phyloP scores from a whole-genome alignment of 2,888 invertebrate genomes.

The Ophioninae sp. region DNA sequence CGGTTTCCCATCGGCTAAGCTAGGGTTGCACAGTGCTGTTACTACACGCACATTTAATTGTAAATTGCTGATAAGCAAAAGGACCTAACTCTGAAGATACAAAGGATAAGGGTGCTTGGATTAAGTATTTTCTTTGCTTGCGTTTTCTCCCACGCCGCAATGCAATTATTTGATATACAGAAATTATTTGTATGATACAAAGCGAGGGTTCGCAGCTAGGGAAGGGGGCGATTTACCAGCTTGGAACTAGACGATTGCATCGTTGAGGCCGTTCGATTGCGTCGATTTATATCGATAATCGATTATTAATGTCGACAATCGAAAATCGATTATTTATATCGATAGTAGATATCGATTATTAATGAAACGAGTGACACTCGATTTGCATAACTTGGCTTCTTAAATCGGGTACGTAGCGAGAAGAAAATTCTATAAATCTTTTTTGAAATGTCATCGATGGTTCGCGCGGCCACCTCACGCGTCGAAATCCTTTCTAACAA shows the following conservation, averaged over 20 bases:
- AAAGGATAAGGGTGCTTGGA: too few species aligned
- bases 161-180: conserved; percentile 27
- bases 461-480: neutral
- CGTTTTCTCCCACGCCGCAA: too few species aligned
- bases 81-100: conserved; percentile 12
- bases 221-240: conserved; percentile 30
- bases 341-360: conserved; percentile 1
- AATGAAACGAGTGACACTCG: neutral
- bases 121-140: conserved; percentile 12
- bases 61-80: conserved; percentile 10
- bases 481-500: conserved; percentile 1
- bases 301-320: neutral
- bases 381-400: neutral
- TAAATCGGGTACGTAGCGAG: neutral
- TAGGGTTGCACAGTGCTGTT: conserved; percentile 4
- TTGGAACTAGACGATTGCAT: conserved; percentile 44
- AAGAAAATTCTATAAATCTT: neutral
- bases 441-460: neutral
- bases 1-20: conserved; percentile 24
- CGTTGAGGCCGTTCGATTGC: conserved; percentile 48
- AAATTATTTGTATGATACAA: conserved; percentile 20
- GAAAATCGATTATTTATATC: conserved; percentile 67
- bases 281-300: conserved; percentile 67
- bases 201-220: neutral
- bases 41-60: neutral